phyloP scores from a whole-genome alignment of 2,888 invertebrate genomes.

The Lucinisca nassula region DNA sequence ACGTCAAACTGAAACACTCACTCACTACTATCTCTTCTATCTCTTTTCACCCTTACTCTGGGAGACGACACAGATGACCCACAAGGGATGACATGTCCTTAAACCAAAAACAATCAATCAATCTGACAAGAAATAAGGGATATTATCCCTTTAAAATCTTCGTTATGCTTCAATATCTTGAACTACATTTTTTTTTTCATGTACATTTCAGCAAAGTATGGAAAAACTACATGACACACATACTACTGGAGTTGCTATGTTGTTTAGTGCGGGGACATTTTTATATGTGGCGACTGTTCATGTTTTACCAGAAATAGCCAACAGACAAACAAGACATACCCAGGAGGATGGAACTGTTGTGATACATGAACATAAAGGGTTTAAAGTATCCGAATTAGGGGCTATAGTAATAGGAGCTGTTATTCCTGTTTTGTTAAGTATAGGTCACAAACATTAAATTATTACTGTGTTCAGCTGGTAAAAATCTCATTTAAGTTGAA shows the following conservation, averaged over 20 bases:
- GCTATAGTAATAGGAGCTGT: slow-evolving; percentile 96
- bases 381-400: slow-evolving; percentile 94
- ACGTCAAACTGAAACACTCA: too few species aligned
- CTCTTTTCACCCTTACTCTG: too few species aligned
- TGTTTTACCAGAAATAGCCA: slow-evolving; percentile 96
- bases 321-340: slow-evolving; percentile 77
- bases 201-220: slow-evolving; percentile 93
- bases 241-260: slow-evolving; percentile 98
- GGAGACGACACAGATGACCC: too few species aligned
- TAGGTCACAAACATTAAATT: slow-evolving; percentile 93
- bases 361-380: slow-evolving; percentile 87
- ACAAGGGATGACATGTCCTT: too few species aligned
- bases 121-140: not conserved
- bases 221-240: slow-evolving; percentile 96
- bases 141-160: not conserved
- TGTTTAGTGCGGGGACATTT: slow-evolving; percentile 99
- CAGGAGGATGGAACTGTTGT: slow-evolving; percentile 84
- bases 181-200: slow-evolving; percentile 33
- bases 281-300: slow-evolving; percentile 99
- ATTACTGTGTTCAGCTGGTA: too few species aligned
- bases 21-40: too few species aligned
- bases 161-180: too few species aligned
- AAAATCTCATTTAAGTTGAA: too few species aligned
- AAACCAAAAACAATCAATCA: too few species aligned
- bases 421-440: slow-evolving; percentile 95